These are phyloP conservation scores for Caenorhabditis inopinata DNA, from an alignment of 1,140 invertebrate species.

Conservation along the genomic window DNA sequence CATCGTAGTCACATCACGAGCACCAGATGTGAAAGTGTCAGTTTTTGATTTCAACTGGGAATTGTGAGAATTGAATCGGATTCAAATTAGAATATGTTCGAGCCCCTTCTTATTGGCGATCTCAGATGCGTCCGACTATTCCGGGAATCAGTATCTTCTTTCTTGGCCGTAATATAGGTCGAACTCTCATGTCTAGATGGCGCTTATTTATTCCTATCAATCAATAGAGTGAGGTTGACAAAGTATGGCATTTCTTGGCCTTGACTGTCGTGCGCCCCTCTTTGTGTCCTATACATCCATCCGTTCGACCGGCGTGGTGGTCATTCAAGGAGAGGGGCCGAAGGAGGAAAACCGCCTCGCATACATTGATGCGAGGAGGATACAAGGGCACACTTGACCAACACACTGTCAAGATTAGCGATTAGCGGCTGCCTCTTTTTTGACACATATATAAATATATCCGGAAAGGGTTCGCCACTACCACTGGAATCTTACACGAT, in stretches of 20 bases:
- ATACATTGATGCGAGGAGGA: constrained; percentile 31
- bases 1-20: constrained; percentile 15
- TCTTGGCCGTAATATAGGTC: constrained; percentile 10
- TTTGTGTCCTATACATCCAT: constrained; percentile 10
- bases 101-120: no score
- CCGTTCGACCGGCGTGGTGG: neutral
- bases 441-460: constrained; percentile 34
- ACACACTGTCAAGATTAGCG: constrained; percentile 33
- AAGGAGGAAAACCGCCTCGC: constrained; percentile 14
- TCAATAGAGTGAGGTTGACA: constrained; percentile 30
- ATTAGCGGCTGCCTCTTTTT: constrained; percentile 27
- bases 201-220: constrained; percentile 26
- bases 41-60: constrained; percentile 21
- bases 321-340: constrained; percentile 15
- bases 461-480: constrained; percentile 12
- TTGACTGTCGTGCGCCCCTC: constrained; percentile 20
- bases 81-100: neutral
- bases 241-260: constrained; percentile 28
- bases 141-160: neutral
- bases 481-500: constrained; percentile 4
- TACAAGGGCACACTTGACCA: constrained; percentile 33
- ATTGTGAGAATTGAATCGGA: neutral
- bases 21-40: constrained; percentile 29
- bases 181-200: constrained; percentile 9
- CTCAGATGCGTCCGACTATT: no score